Evolutionary conservation across 2,888 invertebrate species (phyloP), one percentile per base, ranked within the genome.

Genomic region (Pterobdella sp.): DNA sequence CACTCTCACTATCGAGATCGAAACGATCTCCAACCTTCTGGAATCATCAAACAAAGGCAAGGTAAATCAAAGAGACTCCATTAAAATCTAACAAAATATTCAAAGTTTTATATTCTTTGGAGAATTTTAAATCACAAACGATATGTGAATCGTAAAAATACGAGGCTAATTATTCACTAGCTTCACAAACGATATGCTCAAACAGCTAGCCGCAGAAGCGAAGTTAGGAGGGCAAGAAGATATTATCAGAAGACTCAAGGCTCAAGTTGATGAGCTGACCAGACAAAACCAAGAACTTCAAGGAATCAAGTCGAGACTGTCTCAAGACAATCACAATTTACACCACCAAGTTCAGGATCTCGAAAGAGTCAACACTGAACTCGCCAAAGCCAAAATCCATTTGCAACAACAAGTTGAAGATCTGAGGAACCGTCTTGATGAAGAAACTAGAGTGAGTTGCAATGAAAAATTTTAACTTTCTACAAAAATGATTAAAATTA

Each of bases 1-100:
- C 82, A 94, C 94, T 87, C 93, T 97, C 88, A 94, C 97, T 87
- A 89, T 93, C 83, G 98, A 98, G 87, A 92, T 98, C 77, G 97
- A 96, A 87, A 95, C 95, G 87, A 88, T 97, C 80, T 88, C 96
- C 84, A 90, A 94, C 81, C 94, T 95, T 87, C 90, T 96, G 82
- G 98, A 98, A 86, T 89, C 89, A 79, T 88, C 91, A 81, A 92
- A 90, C 87, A 97, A 97, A 87, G 96, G 96, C 83, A 94, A 92
- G 84, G 88, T 88, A 80, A 78, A 80, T 75, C 0, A 22, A 35
- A 26, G n/a, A n/a, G n/a, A n/a, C 14, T 49, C 52, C 14, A 14
- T 49, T 49, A 49, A 49, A 49, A 49, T 14, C 52, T 49, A 14
- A 14, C 52, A 14, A 14, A 22, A 49, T 22, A 22, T 49, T 14